These are phyloP conservation scores for Cheilosia pagana DNA, from an alignment of 2,888 invertebrate genomes.

Conservation along the genomic window DNA sequence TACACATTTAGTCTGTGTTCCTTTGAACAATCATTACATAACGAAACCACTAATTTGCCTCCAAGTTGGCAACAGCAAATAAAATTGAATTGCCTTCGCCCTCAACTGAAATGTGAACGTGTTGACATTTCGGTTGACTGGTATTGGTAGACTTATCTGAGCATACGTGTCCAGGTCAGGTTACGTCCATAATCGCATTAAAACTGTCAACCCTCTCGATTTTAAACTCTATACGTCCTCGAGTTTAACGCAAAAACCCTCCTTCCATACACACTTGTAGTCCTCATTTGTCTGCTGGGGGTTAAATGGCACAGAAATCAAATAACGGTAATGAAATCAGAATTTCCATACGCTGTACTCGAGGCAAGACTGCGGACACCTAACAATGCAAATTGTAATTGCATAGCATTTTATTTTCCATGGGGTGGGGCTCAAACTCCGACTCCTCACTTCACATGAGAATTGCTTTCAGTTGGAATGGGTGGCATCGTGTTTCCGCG, in stretches of 20 bases:
- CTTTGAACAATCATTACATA: constrained; percentile 76
- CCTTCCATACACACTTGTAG: background rate
- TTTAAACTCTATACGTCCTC: constrained; percentile 51
- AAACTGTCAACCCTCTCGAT: constrained; percentile 62
- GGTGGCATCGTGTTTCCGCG: constrained; percentile 16
- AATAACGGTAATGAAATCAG: constrained; percentile 67
- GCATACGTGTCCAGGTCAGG: constrained; percentile 60
- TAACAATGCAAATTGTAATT: constrained; percentile 34
- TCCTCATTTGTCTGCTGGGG: constrained; percentile 9
- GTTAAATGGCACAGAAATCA: constrained; percentile 68
- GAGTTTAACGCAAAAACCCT: constrained; percentile 30
- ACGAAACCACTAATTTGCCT: constrained; percentile 82
- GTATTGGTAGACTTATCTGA: constrained; percentile 29
- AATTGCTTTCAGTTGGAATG: background rate
- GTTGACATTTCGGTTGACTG: constrained; percentile 62
- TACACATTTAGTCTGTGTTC: constrained; percentile 49
- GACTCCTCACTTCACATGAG: constrained; percentile 4
- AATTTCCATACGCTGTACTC: constrained; percentile 50
- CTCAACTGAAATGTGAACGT: constrained; percentile 30
- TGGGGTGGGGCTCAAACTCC: background rate
- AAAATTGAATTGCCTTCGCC: constrained; percentile 65
- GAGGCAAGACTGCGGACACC: constrained; percentile 20
- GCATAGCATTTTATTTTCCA: constrained; percentile 1
- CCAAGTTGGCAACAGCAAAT: constrained; percentile 40
- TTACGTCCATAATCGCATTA: constrained; percentile 67